phyloP scores from a whole-genome alignment of 2,113 vertebrate genomes.

The Aphelocoma coerulescens region DNA sequence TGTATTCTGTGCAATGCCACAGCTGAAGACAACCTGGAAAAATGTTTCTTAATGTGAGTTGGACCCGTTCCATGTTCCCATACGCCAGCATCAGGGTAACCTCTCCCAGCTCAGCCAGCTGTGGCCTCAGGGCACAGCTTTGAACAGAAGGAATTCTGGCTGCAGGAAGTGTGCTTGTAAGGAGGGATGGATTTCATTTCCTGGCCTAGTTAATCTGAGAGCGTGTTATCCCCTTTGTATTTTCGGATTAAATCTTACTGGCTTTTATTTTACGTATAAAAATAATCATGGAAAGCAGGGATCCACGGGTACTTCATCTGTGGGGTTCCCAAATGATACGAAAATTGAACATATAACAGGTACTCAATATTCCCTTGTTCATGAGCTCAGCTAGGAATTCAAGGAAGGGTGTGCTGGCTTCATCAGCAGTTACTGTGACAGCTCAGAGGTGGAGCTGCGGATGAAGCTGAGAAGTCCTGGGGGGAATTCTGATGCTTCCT shows the following conservation, averaged over 20 bases:
- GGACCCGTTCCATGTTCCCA: not conserved
- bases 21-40: not conserved
- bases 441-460: not conserved
- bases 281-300: not conserved
- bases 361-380: not conserved
- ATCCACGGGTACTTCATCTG: not conserved
- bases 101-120: not conserved
- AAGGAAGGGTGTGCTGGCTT: not conserved
- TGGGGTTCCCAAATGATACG: not conserved
- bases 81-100: not conserved
- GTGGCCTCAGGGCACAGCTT: not conserved
- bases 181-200: constrained; percentile 28
- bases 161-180: not conserved
- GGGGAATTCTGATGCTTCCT: not conserved
- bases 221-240: not conserved
- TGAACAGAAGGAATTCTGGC: not conserved
- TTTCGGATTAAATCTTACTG: not conserved
- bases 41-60: not conserved
- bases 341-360: not conserved
- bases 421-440: not conserved
- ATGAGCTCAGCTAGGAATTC: not conserved
- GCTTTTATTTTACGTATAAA: not conserved
- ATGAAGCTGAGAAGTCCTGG: not conserved
- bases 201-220: not conserved
- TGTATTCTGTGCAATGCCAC: not conserved